These are phyloP conservation scores for Gouania willdenowi DNA, from an alignment of 2,797 vertebrate genomes.

Conservation along the genomic window DNA sequence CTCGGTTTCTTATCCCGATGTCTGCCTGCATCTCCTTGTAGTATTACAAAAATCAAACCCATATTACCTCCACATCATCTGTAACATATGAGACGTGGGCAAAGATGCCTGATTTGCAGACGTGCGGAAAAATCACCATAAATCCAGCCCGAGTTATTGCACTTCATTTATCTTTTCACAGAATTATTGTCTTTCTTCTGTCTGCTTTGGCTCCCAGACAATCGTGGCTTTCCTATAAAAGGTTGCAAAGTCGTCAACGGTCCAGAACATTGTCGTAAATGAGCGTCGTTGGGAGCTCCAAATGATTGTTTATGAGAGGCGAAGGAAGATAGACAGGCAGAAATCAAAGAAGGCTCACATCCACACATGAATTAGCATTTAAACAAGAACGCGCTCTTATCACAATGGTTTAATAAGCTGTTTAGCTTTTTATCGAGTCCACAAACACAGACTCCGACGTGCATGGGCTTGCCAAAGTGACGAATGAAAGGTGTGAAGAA, in stretches of 20 bases:
- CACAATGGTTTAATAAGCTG: conserved; percentile 41
- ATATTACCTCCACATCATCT: conserved; percentile 23
- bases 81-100: conserved; percentile 30
- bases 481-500: not conserved
- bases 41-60: conserved; percentile 2
- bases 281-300: conserved; percentile 15
- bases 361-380: conserved; percentile 50
- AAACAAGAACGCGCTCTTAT: conserved; percentile 46
- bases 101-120: conserved; percentile 15
- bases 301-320: conserved; percentile 28
- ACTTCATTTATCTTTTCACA: conserved; percentile 41
- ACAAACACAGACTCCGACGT: conserved; percentile 21
- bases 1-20: conserved; percentile 40
- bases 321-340: conserved; percentile 15
- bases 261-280: conserved; percentile 24
- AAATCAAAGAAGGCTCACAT: conserved; percentile 33
- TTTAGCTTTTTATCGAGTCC: conserved; percentile 41
- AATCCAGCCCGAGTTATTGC: conserved; percentile 40
- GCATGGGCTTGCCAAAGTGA: not conserved
- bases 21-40: conserved; percentile 42
- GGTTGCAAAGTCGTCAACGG: conserved; percentile 6
- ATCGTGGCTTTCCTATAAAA: conserved; percentile 8
- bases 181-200: conserved; percentile 25
- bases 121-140: conserved; percentile 24
- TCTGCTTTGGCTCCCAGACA: conserved; percentile 31